These are phyloP conservation scores for Agonopterix subpropinquella DNA, from an alignment of 2,888 invertebrate species.

Conservation along the genomic window DNA sequence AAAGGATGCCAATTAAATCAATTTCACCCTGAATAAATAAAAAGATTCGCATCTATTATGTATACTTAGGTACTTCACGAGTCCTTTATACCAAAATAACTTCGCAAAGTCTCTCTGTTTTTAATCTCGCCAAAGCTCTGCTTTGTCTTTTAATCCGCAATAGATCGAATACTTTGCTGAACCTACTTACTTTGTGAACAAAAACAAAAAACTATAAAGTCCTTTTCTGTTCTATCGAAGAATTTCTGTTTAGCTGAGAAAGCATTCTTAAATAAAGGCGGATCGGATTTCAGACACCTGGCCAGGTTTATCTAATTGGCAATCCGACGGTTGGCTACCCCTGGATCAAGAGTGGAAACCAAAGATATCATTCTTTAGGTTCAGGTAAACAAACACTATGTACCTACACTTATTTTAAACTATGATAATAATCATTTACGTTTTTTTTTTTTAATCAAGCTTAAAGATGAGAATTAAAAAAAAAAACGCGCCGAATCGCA, in stretches of 20 bases:
- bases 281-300: conserved; percentile 34
- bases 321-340: conserved; percentile 43
- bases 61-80: background rate
- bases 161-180: conserved; percentile 32
- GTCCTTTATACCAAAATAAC: conserved; percentile 3
- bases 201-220: conserved; percentile 14
- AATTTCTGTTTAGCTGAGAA: conserved; percentile 31
- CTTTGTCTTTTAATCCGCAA: conserved; percentile 29
- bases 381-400: no score
- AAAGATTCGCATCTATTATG: no score
- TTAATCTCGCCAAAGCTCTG: conserved; percentile 22
- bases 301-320: conserved; percentile 29
- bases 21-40: no score
- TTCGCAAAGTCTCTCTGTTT: conserved; percentile 10
- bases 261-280: conserved; percentile 28
- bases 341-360: conserved; percentile 3
- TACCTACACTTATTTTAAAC: no score
- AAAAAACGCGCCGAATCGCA: no score
- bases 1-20: no score
- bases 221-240: conserved; percentile 18
- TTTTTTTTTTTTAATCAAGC: no score
- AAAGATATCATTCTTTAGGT: no score
- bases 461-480: no score
- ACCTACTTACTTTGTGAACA: conserved; percentile 19
- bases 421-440: no score